Evolutionary conservation across 2,113 vertebrate species (phyloP), one percentile per base, ranked within the genome.

Genomic region (Reinhardtius hippoglossoides): DNA sequence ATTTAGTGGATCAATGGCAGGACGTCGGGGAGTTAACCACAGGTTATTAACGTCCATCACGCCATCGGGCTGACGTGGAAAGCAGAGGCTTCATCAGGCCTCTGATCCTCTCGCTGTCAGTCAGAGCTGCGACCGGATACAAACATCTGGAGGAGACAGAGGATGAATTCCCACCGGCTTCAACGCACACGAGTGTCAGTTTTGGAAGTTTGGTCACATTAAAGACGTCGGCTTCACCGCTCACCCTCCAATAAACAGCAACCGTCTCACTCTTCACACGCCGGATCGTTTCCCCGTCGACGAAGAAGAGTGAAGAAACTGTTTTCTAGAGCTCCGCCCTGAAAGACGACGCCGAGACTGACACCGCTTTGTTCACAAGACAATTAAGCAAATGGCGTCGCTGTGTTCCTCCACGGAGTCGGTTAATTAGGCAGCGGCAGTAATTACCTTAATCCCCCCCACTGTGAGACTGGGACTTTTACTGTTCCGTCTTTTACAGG

Each of bases 361-460:
- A 78, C 48, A 61, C 27, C 13, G 18, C 42, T 82, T 77, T 66
- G 48, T 66, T 71, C 62, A 26, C n/a, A 8, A 69, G 73, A 65
- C 79, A 88, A 81, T 79, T 86, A 73, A 74, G 78, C 65, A 78
- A 63, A 75, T n/a, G 62, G 71, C 50, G 74, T 61, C 55, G 40
- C 56, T 26, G 31, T 26, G 50, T 70, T 71, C 26, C 65, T 71
- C 65, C 60, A 42, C 20, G 65, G 63, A 69, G 74, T 79, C 57
- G 52, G 44, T 76, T 87, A 79, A 89, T 87, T 81, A 85, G 55
- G 56, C 77, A 63, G 76, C 73, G 57, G 76, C 69, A 72, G 59
- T 85, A 83, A 85, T 85, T 73, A 75, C 59, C 74, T 64, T 81
- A 81, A 85, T 87, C 82, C 80, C 58, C 23, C 48, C 79, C 52